A percentile compares a stretch with the other conserved stretches of the same genome.
phyloP scores from a whole-genome alignment of 2,113 vertebrate genomes.

The Elephantulus edwardii region DNA sequence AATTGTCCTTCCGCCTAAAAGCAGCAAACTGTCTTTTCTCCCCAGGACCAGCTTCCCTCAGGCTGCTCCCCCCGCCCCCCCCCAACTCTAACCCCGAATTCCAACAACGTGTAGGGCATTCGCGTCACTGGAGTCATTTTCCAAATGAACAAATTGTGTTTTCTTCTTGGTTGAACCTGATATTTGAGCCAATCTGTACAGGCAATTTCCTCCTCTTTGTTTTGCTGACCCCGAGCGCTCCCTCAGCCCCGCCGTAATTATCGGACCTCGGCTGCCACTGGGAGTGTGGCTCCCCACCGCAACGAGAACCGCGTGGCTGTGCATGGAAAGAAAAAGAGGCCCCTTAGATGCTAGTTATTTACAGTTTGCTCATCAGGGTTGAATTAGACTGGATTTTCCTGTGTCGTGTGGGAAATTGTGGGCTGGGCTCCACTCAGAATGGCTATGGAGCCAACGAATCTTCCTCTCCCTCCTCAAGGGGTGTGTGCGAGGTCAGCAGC shows the following conservation, averaged over 20 bases:
- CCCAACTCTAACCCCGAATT: slow-evolving; percentile 6
- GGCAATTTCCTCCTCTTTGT: slow-evolving; percentile 83
- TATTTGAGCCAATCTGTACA: slow-evolving; percentile 83
- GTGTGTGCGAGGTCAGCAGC: neutral
- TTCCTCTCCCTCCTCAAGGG: neutral
- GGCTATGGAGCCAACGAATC: no score
- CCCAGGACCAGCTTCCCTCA: neutral
- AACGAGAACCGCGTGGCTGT: slow-evolving; percentile 70
- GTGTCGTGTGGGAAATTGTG: slow-evolving; percentile 53
- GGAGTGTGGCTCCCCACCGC: slow-evolving; percentile 65
- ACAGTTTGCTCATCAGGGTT: slow-evolving; percentile 75
- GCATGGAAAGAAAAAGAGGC: slow-evolving; percentile 76
- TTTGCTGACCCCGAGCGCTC: slow-evolving; percentile 81
- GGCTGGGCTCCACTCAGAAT: neutral
- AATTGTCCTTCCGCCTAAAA: neutral
- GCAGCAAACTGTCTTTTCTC: neutral
- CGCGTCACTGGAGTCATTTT: slow-evolving; percentile 76
- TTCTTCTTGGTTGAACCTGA: slow-evolving; percentile 82
- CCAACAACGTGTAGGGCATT: slow-evolving; percentile 43
- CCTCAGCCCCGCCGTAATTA: slow-evolving; percentile 80
- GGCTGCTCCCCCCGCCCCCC: neutral
- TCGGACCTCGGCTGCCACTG: slow-evolving; percentile 76
- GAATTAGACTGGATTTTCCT: slow-evolving; percentile 66
- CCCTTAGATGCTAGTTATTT: slow-evolving; percentile 79
- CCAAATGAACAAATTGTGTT: slow-evolving; percentile 84